Evolutionary conservation across 2,113 vertebrate species (phyloP).

Genomic region (Melierax canorus): DNA sequence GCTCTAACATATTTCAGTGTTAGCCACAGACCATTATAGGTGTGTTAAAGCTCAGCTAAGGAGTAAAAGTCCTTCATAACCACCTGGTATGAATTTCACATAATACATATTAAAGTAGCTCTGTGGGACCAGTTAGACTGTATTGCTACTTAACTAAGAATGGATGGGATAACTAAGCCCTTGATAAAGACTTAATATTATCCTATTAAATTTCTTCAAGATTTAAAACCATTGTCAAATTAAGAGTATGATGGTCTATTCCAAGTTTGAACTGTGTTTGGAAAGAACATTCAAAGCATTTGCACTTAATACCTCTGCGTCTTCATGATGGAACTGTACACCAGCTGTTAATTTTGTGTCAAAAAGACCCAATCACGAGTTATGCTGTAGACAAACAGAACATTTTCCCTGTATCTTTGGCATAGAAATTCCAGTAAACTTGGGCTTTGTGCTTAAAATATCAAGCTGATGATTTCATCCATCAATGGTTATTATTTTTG

Average conservation of each 20-base stretch:
- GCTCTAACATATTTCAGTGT: background rate
- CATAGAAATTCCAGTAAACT: background rate
- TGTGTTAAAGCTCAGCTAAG: background rate
- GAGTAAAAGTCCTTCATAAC: background rate
- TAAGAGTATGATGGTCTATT: background rate
- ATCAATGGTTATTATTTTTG: background rate
- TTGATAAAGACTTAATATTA: background rate
- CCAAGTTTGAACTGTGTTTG: background rate
- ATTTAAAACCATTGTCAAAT: background rate
- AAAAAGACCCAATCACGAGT: accelerated
- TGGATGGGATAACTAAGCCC: background rate
- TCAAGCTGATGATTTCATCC: constrained; percentile 24
- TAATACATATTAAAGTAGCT: background rate
- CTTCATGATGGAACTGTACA: background rate
- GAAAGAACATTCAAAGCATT: background rate
- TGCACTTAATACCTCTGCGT: background rate
- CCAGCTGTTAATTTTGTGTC: background rate
- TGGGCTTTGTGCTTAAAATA: constrained; percentile 11
- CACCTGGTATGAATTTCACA: background rate
- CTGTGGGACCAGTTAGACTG: background rate
- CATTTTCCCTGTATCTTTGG: background rate
- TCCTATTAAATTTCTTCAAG: background rate
- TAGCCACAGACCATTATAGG: background rate
- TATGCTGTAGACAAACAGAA: background rate
- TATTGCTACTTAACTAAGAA: background rate